These are phyloP conservation scores for Phalacrocorax brasilianus DNA, from an alignment of 2,113 vertebrate species.

Conservation along the genomic window DNA sequence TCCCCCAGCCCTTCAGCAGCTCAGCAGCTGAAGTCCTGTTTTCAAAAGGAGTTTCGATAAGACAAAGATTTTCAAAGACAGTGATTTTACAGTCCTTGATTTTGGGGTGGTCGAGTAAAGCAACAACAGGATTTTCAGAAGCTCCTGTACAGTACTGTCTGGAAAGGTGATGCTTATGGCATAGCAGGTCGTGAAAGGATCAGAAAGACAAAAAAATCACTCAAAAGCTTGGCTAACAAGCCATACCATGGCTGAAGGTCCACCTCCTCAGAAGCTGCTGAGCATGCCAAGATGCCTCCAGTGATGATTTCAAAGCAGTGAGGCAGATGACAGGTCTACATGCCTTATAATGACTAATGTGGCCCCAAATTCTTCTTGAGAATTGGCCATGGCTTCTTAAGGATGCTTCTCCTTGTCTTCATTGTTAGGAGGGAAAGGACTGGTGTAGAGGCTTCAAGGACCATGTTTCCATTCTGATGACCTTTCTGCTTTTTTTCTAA, in stretches of 20 bases:
- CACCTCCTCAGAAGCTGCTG: background rate
- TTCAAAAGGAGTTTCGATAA: background rate
- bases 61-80: background rate
- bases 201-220: background rate
- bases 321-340: background rate
- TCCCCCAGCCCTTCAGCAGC: background rate
- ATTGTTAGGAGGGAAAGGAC: background rate
- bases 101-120: background rate
- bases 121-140: background rate
- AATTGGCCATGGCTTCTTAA: background rate
- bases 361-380: background rate
- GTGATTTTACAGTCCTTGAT: background rate
- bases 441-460: background rate
- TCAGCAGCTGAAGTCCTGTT: background rate
- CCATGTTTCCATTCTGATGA: conserved; percentile 12
- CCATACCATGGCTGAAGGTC: background rate
- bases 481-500: background rate
- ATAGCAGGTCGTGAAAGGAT: background rate
- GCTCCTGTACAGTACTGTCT: fast-evolving
- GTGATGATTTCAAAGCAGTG: background rate
- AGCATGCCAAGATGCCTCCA: background rate
- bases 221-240: background rate
- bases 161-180: background rate
- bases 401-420: background rate
- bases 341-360: background rate